Percentiles rank a stretch among this genome's conserved stretches.
Evolutionary conservation across 37 sponge, comb jelly and placozoan species (phyloP).

Genomic region (Hormiphora californensis): DNA sequence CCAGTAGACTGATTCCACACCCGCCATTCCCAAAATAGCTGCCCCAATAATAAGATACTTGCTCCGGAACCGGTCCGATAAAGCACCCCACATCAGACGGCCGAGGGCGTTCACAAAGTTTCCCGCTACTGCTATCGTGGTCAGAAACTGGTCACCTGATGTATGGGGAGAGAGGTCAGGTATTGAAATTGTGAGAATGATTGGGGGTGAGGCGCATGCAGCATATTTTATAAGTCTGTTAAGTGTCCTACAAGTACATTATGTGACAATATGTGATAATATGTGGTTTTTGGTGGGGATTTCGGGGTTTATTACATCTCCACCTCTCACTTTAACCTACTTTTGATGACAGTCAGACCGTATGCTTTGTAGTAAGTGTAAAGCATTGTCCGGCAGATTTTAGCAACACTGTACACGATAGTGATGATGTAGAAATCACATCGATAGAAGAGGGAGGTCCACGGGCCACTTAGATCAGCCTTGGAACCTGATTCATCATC

Average conservation of each 20-base stretch:
- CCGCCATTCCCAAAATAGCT: background rate
- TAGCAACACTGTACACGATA: constrained; percentile 39
- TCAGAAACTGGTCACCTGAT: constrained; percentile 50
- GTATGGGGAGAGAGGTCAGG: no score
- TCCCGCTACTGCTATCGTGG: constrained; percentile 8
- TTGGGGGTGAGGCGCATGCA: no score
- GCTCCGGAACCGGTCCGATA: constrained; percentile 33
- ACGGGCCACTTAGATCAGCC: no score
- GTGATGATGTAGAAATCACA: constrained; percentile 15
- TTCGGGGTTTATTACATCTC: no score
- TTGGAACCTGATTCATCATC: background rate
- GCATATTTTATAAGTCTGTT: no score
- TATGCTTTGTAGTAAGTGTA: constrained; percentile 40
- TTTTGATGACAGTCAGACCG: constrained; percentile 28
- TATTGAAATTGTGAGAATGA: no score
- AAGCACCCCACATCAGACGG: constrained; percentile 23
- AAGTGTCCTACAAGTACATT: no score
- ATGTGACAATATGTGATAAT: no score
- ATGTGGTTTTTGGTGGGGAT: no score
- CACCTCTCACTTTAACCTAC: no score
- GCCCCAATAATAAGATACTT: constrained; percentile 36
- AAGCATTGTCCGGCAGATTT: constrained; percentile 48
- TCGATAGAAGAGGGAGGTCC: no score
- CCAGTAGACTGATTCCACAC: constrained; percentile 30
- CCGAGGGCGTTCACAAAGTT: constrained; percentile 43